These are phyloP conservation scores for Baryphthengus martii DNA, from an alignment of 2,113 vertebrate species.

Conservation along the genomic window DNA sequence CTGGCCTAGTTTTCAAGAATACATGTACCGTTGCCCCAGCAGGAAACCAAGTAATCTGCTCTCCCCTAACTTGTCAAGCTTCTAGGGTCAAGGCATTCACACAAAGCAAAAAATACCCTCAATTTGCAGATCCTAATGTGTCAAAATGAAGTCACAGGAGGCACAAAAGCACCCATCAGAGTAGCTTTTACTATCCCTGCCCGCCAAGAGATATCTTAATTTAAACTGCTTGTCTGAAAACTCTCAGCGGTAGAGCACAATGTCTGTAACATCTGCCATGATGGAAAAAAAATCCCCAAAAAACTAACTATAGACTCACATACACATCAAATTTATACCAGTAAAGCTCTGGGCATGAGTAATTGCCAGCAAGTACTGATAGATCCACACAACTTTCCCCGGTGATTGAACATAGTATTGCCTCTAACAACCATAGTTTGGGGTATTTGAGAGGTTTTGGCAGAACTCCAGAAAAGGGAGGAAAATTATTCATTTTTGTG, in stretches of 20 bases:
- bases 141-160: neutral
- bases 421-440: neutral
- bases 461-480: neutral
- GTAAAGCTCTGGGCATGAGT: neutral
- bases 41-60: neutral
- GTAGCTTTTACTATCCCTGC: neutral
- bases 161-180: neutral
- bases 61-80: neutral
- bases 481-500: neutral
- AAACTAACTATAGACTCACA: neutral
- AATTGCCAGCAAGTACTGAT: neutral
- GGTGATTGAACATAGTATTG: neutral
- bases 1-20: neutral
- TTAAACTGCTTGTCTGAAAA: neutral
- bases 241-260: neutral
- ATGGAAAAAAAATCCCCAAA: accelerated
- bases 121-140: neutral
- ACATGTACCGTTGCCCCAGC: neutral
- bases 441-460: neutral
- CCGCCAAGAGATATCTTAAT: neutral
- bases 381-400: neutral
- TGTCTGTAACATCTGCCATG: neutral
- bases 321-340: neutral
- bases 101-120: neutral
- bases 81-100: neutral